A percentile compares a stretch with the other conserved stretches of the same genome.
Evolutionary conservation across 2,888 invertebrate species (phyloP).

Genomic region (Sphaerophoria taeniata): DNA sequence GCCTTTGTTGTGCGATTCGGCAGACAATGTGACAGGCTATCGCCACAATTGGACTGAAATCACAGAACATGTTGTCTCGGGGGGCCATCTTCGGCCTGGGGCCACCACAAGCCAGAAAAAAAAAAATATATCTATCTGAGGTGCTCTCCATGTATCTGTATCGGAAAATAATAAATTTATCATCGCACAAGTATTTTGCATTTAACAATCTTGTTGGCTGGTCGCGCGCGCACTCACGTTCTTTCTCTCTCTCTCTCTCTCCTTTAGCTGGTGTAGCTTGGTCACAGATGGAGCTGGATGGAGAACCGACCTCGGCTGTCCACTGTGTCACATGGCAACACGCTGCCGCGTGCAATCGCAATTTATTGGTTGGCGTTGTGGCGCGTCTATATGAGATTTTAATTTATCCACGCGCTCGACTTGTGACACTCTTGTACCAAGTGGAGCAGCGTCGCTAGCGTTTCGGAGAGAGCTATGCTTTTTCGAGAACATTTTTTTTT

Average conservation of each 20-base stretch:
- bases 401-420: slow-evolving; percentile 71
- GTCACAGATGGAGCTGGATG: slow-evolving; percentile 2
- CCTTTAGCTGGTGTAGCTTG: neutral
- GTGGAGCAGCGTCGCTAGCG: slow-evolving; percentile 37
- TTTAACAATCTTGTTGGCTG: slow-evolving; percentile 73
- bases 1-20: slow-evolving; percentile 70
- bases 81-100: slow-evolving; percentile 52
- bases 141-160: slow-evolving; percentile 67
- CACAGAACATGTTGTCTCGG: slow-evolving; percentile 45
- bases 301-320: slow-evolving; percentile 51
- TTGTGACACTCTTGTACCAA: slow-evolving; percentile 67
- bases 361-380: slow-evolving; percentile 72
- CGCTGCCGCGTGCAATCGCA: slow-evolving; percentile 73
- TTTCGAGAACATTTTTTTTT: slow-evolving; percentile 12
- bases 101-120: slow-evolving; percentile 26
- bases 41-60: slow-evolving; percentile 67
- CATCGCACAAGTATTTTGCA: slow-evolving; percentile 75
- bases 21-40: slow-evolving; percentile 73
- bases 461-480: slow-evolving; percentile 25
- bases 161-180: slow-evolving; percentile 76
- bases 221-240: slow-evolving; percentile 37
- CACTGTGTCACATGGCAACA: slow-evolving; percentile 69
- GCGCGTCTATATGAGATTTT: slow-evolving; percentile 74
- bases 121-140: slow-evolving; percentile 35
- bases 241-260: slow-evolving; percentile 21